These are phyloP conservation scores for Homalodisca vitripennis DNA, from an alignment of 1,140 invertebrate species.

Conservation along the genomic window DNA sequence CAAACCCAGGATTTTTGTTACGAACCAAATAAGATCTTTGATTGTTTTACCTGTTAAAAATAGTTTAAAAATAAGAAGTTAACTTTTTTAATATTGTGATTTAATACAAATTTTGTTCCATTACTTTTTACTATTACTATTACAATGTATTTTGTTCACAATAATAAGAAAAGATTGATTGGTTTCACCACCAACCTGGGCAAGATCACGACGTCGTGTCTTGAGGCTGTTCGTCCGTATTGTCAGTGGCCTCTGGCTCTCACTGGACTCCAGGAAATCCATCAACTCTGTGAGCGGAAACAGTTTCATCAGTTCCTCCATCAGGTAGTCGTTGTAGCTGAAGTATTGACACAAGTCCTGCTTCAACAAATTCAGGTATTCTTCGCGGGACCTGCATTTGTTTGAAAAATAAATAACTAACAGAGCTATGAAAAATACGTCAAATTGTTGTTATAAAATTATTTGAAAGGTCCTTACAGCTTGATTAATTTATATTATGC, in stretches of 20 bases:
- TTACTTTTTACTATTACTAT: not conserved
- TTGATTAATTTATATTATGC: too few species aligned
- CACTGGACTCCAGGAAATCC: conserved; percentile 96
- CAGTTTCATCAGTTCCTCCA: conserved; percentile 91
- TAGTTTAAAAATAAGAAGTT: too few species aligned
- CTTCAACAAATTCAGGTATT: conserved; percentile 78
- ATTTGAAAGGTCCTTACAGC: not conserved
- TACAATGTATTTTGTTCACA: not conserved
- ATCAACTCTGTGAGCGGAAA: conserved; percentile 88
- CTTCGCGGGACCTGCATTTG: conserved; percentile 62
- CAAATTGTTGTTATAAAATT: too few species aligned
- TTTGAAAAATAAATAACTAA: not conserved
- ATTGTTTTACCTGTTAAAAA: too few species aligned
- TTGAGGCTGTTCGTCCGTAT: conserved; percentile 96
- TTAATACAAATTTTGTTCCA: not conserved
- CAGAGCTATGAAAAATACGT: too few species aligned
- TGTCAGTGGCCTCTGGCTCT: conserved; percentile 92
- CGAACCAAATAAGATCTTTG: too few species aligned
- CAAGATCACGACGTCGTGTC: conserved; percentile 89
- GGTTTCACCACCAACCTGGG: conserved; percentile 57
- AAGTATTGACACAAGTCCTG: conserved; percentile 94
- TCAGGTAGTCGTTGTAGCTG: conserved; percentile 95
- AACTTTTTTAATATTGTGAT: too few species aligned
- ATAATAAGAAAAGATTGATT: not conserved
- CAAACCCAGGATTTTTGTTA: too few species aligned